Conservation (phyloP, 2,113 vertebrate species). For the Romanogobio albipinnatus region DNA sequence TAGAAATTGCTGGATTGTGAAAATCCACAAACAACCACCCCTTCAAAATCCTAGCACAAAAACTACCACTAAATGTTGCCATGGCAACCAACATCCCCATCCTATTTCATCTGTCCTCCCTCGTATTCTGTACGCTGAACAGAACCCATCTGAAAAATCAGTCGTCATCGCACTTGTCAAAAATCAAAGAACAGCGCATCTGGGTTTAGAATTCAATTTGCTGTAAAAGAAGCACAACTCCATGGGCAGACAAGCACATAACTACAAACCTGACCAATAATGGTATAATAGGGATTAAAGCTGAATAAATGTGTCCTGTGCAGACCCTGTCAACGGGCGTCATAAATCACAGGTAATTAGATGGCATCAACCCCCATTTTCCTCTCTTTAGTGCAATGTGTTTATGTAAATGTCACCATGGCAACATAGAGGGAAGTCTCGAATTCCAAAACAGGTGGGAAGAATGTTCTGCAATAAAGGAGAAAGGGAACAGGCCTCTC, state of each 20-base stretch:
- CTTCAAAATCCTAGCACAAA: conserved; percentile 27
- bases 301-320: conserved; percentile 19
- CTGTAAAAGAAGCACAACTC: neutral
- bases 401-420: conserved; percentile 48
- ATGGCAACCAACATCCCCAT: conserved; percentile 41
- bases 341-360: conserved; percentile 40
- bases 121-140: conserved; percentile 35
- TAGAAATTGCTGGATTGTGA: neutral
- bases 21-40: conserved; percentile 9
- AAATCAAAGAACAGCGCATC: conserved; percentile 22
- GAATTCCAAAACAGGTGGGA: conserved; percentile 26
- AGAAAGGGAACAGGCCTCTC: neutral
- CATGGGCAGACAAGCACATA: neutral
- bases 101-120: conserved; percentile 47
- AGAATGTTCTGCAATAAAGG: neutral
- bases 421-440: conserved; percentile 34
- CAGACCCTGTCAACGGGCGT: neutral
- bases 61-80: conserved; percentile 30
- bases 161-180: conserved; percentile 21
- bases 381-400: conserved; percentile 16
- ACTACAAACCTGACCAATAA: conserved; percentile 7
- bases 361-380: neutral
- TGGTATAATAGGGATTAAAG: conserved; percentile 3
- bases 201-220: conserved; percentile 17
- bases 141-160: conserved; percentile 37